phyloP scores from a whole-genome alignment of 2,797 vertebrate species.

The Lacerta bilineata region DNA sequence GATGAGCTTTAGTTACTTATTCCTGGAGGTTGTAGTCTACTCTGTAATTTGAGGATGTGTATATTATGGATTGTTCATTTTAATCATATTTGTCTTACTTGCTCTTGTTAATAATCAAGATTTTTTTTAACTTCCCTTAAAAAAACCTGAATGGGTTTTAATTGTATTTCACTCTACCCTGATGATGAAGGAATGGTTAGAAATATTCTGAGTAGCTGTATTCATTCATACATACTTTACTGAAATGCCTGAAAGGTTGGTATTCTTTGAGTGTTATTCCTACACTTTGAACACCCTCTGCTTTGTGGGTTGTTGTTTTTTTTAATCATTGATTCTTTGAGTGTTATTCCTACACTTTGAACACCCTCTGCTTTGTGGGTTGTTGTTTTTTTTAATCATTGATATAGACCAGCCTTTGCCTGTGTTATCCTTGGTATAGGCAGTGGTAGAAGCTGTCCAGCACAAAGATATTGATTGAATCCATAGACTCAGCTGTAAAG shows the following conservation, averaged over 20 bases:
- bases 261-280: not conserved
- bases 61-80: too few species aligned
- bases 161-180: too few species aligned
- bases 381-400: not conserved
- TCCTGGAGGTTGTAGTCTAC: too few species aligned
- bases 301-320: not conserved
- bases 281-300: not conserved
- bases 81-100: too few species aligned
- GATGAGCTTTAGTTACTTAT: too few species aligned
- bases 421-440: not conserved
- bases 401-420: too few species aligned
- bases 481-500: slow-evolving; percentile 25
- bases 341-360: not conserved
- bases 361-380: not conserved
- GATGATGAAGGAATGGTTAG: too few species aligned
- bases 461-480: slow-evolving; percentile 20
- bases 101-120: too few species aligned
- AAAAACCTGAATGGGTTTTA: too few species aligned
- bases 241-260: not conserved
- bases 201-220: too few species aligned
- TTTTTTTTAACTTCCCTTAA: too few species aligned
- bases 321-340: not conserved
- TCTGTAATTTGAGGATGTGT: too few species aligned
- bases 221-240: not conserved
- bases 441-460: not conserved